Evolutionary conservation across 2,888 invertebrate genomes (phyloP).

Genomic region (Lepetodrilus schrolli): DNA sequence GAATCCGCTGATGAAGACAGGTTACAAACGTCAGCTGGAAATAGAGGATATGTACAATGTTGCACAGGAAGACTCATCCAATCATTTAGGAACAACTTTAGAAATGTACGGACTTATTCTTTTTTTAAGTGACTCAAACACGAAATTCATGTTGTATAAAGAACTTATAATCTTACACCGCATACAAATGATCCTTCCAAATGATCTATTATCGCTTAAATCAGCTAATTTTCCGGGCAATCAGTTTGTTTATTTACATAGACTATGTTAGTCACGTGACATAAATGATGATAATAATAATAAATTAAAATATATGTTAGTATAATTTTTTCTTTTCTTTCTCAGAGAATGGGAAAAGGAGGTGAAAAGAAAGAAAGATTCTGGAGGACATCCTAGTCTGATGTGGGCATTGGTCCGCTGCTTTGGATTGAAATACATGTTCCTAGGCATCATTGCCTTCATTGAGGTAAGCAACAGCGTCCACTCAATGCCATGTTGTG

Average conservation of each 20-base stretch:
- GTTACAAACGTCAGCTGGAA: constrained; percentile 66
- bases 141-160: too few relatives aligned
- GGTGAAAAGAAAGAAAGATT: constrained; percentile 78
- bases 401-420: constrained; percentile 76
- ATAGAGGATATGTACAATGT: constrained; percentile 73
- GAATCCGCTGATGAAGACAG: constrained; percentile 70
- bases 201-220: too few relatives aligned
- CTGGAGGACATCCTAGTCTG: constrained; percentile 77
- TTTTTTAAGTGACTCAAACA: background rate
- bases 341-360: constrained; percentile 80
- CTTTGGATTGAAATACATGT: constrained; percentile 76
- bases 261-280: too few relatives aligned
- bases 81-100: constrained; percentile 57
- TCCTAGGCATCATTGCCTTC: constrained; percentile 76
- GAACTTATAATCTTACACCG: too few relatives aligned
- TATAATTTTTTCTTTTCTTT: constrained; percentile 30
- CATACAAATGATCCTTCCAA: too few relatives aligned
- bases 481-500: too few relatives aligned
- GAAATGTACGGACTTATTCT: constrained; percentile 59
- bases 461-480: constrained; percentile 74
- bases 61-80: constrained; percentile 64
- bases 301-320: background rate
- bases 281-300: background rate
- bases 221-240: too few relatives aligned
- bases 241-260: too few relatives aligned